A percentile compares a stretch with the other conserved stretches of the same genome.
These are phyloP conservation scores for Phyllostomus hastatus DNA, from an alignment of 2,113 vertebrate genomes.

Conservation along the genomic window DNA sequence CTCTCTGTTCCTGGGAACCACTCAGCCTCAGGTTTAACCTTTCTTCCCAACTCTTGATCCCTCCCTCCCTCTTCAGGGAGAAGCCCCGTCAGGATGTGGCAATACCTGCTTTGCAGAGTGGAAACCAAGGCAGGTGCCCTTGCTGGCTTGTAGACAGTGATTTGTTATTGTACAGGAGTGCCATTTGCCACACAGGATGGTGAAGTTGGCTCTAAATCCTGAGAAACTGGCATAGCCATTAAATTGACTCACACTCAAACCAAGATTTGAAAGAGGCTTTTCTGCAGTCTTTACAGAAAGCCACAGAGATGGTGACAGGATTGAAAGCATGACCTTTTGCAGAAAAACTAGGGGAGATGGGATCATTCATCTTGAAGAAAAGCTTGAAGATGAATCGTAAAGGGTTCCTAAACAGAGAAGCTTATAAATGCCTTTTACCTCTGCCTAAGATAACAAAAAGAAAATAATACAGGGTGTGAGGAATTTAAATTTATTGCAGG, in stretches of 20 bases:
- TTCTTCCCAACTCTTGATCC: not conserved
- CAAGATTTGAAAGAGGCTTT: not conserved
- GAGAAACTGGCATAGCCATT: not conserved
- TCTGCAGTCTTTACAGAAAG: not conserved
- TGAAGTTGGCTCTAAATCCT: not conserved
- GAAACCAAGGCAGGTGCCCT: not conserved
- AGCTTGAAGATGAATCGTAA: not conserved
- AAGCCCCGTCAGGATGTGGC: not conserved
- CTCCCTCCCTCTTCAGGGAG: not conserved
- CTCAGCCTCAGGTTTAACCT: not conserved
- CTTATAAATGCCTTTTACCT: not conserved
- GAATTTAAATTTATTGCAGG: not conserved
- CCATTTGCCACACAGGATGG: not conserved
- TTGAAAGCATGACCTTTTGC: not conserved
- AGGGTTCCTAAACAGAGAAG: not conserved
- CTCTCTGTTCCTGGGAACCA: not conserved
- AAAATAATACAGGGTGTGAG: not conserved
- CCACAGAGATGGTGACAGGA: not conserved
- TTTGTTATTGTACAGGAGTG: not conserved
- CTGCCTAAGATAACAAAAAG: not conserved
- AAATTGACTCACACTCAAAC: not conserved
- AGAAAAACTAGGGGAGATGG: not conserved
- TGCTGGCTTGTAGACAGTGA: not conserved
- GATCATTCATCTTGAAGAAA: not conserved
- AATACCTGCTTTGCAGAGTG: not conserved